Evolutionary conservation across 2,888 invertebrate genomes (phyloP), one percentile per base, ranked within the genome.

Genomic region (Bombyx huttoni): DNA sequence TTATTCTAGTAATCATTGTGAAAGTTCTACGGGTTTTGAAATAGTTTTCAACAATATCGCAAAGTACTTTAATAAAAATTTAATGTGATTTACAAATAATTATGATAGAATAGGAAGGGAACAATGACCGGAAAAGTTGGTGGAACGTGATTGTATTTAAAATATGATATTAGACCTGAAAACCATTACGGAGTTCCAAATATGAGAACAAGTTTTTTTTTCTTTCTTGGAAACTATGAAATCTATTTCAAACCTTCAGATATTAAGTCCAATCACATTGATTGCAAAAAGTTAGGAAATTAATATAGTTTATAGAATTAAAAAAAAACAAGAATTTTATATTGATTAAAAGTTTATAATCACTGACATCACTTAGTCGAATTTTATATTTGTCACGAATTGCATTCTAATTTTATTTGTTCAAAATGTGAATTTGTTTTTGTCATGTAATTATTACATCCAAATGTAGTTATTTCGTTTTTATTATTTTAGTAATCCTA

Each of bases 201-300:
- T n/a, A n/a, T 47, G 40, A 40, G n/a, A 48, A 34, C 46, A 45
- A 48, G 10, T 40, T 24, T 34, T 9, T 56, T 51, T 58, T 54
- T 59, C 52, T 54, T 48, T n/a, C n/a, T n/a, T n/a, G n/a, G n/a
- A n/a, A 54, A 57, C 52, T 56, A 62, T 67, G 75, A 80, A 83
- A 82, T 77, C 81, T 84, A 84, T 85, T 84, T 85, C 84, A 82
- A 82, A 79, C 75, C 81, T 79, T 69, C 70, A 75, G 68, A 75
- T 73, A 40, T 40, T 40, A 10, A 77, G 79, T 81, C 75, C 76
- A 84, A 66, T 72, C 68, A 67, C 68, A 73, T 61, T 63, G 63
- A 69, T 70, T 72, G 72, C 70, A 72, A 76, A 76, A 73, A 65
- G 71, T 71, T 60, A 63, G 63, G 66, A 62, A 63, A 62, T 66